phyloP scores from a whole-genome alignment of 2,113 vertebrate genomes.

The Galbula dea region DNA sequence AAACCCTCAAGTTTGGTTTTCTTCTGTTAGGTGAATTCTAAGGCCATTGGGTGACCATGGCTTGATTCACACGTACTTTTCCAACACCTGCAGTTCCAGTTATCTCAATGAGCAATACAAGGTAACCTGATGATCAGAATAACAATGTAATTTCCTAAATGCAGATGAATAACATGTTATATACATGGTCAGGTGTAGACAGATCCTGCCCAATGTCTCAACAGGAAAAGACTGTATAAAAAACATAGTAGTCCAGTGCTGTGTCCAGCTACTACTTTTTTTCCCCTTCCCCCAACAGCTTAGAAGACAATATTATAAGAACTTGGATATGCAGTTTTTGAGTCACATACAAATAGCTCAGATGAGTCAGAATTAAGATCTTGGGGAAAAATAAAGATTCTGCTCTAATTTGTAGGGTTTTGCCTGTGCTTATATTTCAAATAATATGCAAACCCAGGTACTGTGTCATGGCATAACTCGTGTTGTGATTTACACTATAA shows the following conservation, averaged over 20 bases:
- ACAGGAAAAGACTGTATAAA: not conserved
- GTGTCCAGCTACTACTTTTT: not conserved
- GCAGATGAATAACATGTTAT: not conserved
- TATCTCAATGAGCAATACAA: not conserved
- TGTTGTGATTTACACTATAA: not conserved
- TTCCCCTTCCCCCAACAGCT: not conserved
- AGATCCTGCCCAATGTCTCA: not conserved
- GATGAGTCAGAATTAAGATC: not conserved
- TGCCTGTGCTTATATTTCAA: not conserved
- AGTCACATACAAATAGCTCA: not conserved
- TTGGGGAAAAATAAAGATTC: not conserved
- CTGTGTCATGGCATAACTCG: accelerated
- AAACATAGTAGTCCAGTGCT: not conserved
- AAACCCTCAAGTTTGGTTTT: not conserved
- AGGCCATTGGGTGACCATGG: not conserved
- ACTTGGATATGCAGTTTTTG: not conserved
- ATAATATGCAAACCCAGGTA: not conserved
- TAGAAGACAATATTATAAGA: not conserved
- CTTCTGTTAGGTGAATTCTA: not conserved
- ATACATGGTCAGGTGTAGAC: not conserved
- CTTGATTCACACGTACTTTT: not conserved
- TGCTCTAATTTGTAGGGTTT: not conserved
- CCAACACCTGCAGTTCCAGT: not conserved
- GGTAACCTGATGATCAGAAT: not conserved
- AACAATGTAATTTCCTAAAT: not conserved